Base-by-base conservation (phyloP, 2,113 vertebrate species). In the Alethe diademata region DNA sequence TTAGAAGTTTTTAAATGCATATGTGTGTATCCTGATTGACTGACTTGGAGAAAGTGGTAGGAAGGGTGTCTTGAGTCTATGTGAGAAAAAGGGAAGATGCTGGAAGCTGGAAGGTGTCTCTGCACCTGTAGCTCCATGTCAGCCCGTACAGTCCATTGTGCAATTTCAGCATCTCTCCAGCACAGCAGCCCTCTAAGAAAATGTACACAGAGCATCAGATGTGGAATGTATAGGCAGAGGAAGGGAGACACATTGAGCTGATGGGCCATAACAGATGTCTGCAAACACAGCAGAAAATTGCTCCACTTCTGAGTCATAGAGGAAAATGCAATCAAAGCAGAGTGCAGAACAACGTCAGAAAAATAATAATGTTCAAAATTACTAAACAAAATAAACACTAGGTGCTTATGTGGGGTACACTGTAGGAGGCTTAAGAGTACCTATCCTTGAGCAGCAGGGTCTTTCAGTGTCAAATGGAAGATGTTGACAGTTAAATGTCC, bases 181-280 rank as follows among this genome's bases (percentile, higher is more conserved):
- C 12, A 3, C 5, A 4, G 35, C 43, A 75, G 11, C 6, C 54
- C 33, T 33, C 25, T 35, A 42, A 50, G 14, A 40, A 84, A 50
- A 92, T 3, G 18, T 33, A 57, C 14, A 23, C 4, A 16, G 28
- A 54, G 9, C 25, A 24, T 38, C 84, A 74, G 38, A 36, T 19
- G 11, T 8, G 33, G 5, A 20, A 11, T 0, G 2, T 15, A 6
- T 36, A 35, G 33, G 47, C 12, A 29, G 33, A 42, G 13, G n/a
- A 6, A 54, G 14, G 22, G 15, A 69, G 53, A 14, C 4, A 40
- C 7, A 3, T 7, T 45, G 47, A 50, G 42, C n/a, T 26, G 24
- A 47, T 0, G 0, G 14, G 5, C 12, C 8, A 1, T 36, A 58
- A 47, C 14, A 43, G 25, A 47, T 43, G 20, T 28, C 43, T 75